A percentile compares a stretch with the other conserved stretches of the same genome.
Conservation (phyloP, 2,113 vertebrate species). For the Gavia stellata region DNA sequence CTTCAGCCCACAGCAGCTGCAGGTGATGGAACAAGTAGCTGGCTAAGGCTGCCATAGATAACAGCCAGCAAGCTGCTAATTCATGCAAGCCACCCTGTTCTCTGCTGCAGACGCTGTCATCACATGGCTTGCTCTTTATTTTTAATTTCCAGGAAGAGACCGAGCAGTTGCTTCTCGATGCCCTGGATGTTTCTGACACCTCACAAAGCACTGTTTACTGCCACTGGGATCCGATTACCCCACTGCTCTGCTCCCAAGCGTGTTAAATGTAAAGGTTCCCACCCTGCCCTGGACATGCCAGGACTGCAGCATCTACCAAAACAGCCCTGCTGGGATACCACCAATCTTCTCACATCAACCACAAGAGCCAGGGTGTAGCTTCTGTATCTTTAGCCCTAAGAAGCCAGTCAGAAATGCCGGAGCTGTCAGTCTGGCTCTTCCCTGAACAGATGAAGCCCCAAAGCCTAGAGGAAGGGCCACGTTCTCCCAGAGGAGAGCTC, state of each 20-base stretch:
- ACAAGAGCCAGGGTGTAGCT: not conserved
- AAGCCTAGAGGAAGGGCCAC: not conserved
- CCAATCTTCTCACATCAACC: not conserved
- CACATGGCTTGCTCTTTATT: not conserved
- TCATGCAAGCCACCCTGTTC: not conserved
- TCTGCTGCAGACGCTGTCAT: constrained; percentile 25
- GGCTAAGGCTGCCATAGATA: not conserved
- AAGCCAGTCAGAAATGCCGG: not conserved
- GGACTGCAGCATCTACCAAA: not conserved
- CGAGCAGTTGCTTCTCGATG: not conserved
- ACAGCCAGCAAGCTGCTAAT: constrained; percentile 7
- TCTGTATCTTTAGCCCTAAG: not conserved
- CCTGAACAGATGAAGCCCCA: not conserved
- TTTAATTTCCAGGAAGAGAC: constrained; percentile 8
- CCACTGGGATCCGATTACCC: not conserved
- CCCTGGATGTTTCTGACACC: not conserved
- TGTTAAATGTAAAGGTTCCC: not conserved
- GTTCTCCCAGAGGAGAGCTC: not conserved
- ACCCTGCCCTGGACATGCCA: not conserved
- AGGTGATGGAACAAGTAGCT: constrained; percentile 22
- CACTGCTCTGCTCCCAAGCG: not conserved
- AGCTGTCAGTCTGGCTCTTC: not conserved
- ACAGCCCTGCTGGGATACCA: not conserved
- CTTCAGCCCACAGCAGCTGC: not conserved
- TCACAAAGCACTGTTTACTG: not conserved